phyloP scores from a whole-genome alignment of 2,888 invertebrate species.

The Drosophila histrio region DNA sequence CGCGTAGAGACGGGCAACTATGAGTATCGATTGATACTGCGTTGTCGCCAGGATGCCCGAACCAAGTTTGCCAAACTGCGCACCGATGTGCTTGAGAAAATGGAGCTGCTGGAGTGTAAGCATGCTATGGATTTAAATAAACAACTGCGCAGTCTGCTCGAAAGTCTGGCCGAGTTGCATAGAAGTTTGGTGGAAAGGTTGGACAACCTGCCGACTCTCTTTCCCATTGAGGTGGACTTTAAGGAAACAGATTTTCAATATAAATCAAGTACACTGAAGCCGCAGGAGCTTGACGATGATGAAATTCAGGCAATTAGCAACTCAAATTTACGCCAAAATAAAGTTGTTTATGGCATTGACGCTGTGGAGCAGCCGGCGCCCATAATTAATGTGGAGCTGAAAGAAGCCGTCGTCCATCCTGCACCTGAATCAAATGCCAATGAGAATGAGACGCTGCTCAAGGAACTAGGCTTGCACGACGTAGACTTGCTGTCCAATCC shows the following conservation, averaged over 20 bases:
- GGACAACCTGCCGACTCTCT: slow-evolving; percentile 90
- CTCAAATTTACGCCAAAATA: slow-evolving; percentile 7
- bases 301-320: slow-evolving; percentile 64
- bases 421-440: slow-evolving; percentile 22
- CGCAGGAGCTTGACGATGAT: slow-evolving; percentile 81
- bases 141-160: slow-evolving; percentile 92
- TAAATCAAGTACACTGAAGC: slow-evolving; percentile 85
- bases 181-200: slow-evolving; percentile 91
- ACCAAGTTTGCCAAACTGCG: slow-evolving; percentile 92
- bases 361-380: slow-evolving; percentile 79
- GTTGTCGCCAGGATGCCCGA: slow-evolving; percentile 98
- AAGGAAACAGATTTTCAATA: slow-evolving; percentile 96
- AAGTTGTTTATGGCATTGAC: slow-evolving; percentile 74
- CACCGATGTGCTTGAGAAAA: slow-evolving; percentile 97
- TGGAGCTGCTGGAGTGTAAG: slow-evolving; percentile 98
- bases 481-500: slow-evolving; percentile 82
- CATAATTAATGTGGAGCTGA: slow-evolving; percentile 70
- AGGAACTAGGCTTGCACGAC: slow-evolving; percentile 86
- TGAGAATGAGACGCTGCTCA: slow-evolving; percentile 83
- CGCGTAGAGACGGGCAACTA: slow-evolving; percentile 99
- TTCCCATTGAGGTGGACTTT: slow-evolving; percentile 98
- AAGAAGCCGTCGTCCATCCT: slow-evolving; percentile 16
- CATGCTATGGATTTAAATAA: slow-evolving; percentile 98
- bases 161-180: slow-evolving; percentile 90
- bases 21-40: slow-evolving; percentile 97